Conservation (phyloP, 2,888 invertebrate genomes). For the Gryllus longicercus region DNA sequence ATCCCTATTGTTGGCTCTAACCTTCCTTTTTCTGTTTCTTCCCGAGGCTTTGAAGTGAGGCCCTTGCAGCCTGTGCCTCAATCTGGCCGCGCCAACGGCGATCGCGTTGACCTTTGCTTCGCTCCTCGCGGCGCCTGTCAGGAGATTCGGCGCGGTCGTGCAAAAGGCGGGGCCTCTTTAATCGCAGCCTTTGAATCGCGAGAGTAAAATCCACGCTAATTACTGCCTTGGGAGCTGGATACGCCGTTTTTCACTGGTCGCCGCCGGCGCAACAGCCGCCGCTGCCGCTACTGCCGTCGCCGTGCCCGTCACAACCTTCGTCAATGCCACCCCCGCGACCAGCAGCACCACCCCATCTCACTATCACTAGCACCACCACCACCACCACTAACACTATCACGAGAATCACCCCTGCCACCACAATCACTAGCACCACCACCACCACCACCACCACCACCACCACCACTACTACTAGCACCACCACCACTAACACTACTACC, state of each 20-base stretch:
- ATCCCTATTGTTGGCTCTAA: too few relatives aligned
- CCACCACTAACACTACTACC: too few relatives aligned
- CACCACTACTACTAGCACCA: too few relatives aligned
- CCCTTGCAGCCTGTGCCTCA: too few relatives aligned
- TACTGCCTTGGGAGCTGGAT: neutral
- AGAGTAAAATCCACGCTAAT: neutral
- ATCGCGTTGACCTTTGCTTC: neutral
- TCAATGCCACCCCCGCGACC: neutral
- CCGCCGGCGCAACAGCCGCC: conserved; percentile 18
- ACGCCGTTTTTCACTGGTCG: too few relatives aligned
- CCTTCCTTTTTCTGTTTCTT: too few relatives aligned
- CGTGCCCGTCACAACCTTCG: neutral
- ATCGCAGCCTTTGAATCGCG: neutral
- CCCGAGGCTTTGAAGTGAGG: too few relatives aligned
- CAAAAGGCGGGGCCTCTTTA: neutral
- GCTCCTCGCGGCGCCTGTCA: neutral
- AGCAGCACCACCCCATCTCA: neutral
- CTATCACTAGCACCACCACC: conserved; percentile 19
- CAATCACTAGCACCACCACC: too few relatives aligned
- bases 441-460: too few relatives aligned
- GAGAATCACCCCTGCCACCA: too few relatives aligned
- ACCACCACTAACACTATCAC: neutral
- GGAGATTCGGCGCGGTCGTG: neutral
- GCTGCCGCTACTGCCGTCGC: conserved; percentile 20
- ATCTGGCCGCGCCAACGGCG: too few relatives aligned